Conservation (phyloP, 1,140 invertebrate species). For the Anastatus disparis region DNA sequence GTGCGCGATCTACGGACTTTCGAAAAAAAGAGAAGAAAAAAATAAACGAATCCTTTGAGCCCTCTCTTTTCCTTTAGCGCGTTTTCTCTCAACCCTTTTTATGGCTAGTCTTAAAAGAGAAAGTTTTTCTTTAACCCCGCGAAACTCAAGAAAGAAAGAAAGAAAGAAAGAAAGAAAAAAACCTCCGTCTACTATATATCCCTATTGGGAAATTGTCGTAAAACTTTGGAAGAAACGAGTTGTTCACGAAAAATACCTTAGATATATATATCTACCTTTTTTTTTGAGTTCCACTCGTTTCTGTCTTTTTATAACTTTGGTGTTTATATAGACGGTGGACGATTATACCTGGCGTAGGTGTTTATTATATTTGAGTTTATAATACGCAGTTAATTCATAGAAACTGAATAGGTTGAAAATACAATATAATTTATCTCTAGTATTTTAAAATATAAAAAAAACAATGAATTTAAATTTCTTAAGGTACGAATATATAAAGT, state of each 20-base stretch:
- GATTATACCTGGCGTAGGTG: too few species aligned
- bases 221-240: slow-evolving; percentile 44
- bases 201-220: slow-evolving; percentile 37
- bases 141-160: slow-evolving; percentile 40
- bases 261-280: slow-evolving; percentile 7
- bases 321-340: too few species aligned
- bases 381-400: too few species aligned
- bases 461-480: too few species aligned
- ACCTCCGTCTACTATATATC: background rate
- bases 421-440: too few species aligned
- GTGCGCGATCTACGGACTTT: slow-evolving; percentile 27
- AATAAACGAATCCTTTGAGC: slow-evolving; percentile 45
- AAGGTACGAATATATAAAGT: too few species aligned
- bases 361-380: too few species aligned
- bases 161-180: slow-evolving; percentile 42
- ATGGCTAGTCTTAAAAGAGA: slow-evolving; percentile 50
- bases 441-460: too few species aligned
- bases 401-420: too few species aligned
- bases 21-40: slow-evolving; percentile 17
- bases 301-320: background rate
- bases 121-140: slow-evolving; percentile 47
- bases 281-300: background rate
- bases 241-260: slow-evolving; percentile 5
- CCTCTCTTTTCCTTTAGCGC: slow-evolving; percentile 8
- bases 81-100: slow-evolving; percentile 57